A percentile compares a stretch with the other conserved stretches of the same genome.
Evolutionary conservation across 2,113 vertebrate species (phyloP).

Genomic region (Menidia beryllina): DNA sequence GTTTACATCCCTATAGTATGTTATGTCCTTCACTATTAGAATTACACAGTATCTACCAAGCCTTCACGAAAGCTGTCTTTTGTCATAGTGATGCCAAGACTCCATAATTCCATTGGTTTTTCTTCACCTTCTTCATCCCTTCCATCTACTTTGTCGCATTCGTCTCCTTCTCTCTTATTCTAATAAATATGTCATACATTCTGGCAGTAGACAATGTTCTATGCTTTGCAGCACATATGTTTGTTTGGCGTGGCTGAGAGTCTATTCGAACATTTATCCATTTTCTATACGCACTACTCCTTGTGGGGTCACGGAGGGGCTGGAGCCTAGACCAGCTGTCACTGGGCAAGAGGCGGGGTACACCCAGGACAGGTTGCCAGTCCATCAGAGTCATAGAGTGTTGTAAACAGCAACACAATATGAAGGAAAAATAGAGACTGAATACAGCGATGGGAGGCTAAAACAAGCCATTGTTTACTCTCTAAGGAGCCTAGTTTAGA

Average conservation of each 20-base stretch:
- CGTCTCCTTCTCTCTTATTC: constrained; percentile 18
- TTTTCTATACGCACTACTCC: too few relatives aligned
- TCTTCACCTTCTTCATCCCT: constrained; percentile 14
- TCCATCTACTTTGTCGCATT: constrained; percentile 22
- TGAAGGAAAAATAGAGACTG: constrained; percentile 21
- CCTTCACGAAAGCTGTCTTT: constrained; percentile 29
- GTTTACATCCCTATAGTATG: constrained; percentile 35
- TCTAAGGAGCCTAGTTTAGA: constrained; percentile 52
- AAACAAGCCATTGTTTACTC: constrained; percentile 65
- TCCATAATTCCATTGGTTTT: constrained; percentile 1
- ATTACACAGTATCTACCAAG: constrained; percentile 29
- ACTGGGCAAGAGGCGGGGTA: too few relatives aligned
- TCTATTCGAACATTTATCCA: too few relatives aligned
- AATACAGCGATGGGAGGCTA: constrained; percentile 46
- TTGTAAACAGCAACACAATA: constrained; percentile 41
- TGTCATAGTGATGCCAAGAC: constrained; percentile 43
- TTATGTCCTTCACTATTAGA: constrained; percentile 42
- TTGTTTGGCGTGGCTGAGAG: constrained; percentile 36
- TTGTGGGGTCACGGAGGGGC: too few relatives aligned
- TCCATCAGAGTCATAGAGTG: too few relatives aligned
- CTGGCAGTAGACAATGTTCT: constrained; percentile 47
- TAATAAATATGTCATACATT: constrained; percentile 71
- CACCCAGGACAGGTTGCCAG: too few relatives aligned
- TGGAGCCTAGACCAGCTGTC: too few relatives aligned
- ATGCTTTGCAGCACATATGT: constrained; percentile 37